Conservation (phyloP, 2,888 invertebrate species). For the Hydrotaea cyrtoneurina region DNA sequence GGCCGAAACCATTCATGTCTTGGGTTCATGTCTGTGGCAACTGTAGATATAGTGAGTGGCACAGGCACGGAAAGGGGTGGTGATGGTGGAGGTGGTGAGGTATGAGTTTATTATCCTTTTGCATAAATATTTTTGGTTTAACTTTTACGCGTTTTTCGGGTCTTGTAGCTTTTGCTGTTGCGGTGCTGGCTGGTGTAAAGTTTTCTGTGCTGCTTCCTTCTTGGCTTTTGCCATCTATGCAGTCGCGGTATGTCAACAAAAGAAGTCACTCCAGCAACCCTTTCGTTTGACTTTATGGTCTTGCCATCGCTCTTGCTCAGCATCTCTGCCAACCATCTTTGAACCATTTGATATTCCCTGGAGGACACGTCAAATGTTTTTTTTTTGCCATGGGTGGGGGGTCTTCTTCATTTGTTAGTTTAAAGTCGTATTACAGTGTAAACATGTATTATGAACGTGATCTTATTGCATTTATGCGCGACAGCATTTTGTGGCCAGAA, state of each 20-base stretch:
- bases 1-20: neutral
- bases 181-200: slow-evolving; percentile 66
- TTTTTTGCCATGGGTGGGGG: neutral
- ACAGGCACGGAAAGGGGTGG: neutral
- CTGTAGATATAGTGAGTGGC: neutral
- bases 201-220: slow-evolving; percentile 67
- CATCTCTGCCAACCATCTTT: neutral
- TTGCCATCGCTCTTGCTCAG: neutral
- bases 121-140: slow-evolving; percentile 76
- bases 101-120: slow-evolving; percentile 57
- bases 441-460: slow-evolving; percentile 67
- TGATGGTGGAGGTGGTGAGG: neutral
- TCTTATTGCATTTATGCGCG: slow-evolving; percentile 66
- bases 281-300: slow-evolving; percentile 59
- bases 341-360: slow-evolving; percentile 45
- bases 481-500: slow-evolving; percentile 76
- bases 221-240: slow-evolving; percentile 32
- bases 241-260: slow-evolving; percentile 61
- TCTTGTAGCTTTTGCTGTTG: slow-evolving; percentile 20
- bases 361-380: slow-evolving; percentile 39
- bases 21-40: slow-evolving; percentile 11
- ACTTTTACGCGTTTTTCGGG: slow-evolving; percentile 73
- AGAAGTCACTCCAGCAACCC: slow-evolving; percentile 57
- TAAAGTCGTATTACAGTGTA: slow-evolving; percentile 66
- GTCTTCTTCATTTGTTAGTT: slow-evolving; percentile 62